Percentiles rank a stretch among this genome's conserved stretches.
Evolutionary conservation across 1,140 invertebrate genomes (phyloP).

Genomic region (Aphelinus atriplicis): DNA sequence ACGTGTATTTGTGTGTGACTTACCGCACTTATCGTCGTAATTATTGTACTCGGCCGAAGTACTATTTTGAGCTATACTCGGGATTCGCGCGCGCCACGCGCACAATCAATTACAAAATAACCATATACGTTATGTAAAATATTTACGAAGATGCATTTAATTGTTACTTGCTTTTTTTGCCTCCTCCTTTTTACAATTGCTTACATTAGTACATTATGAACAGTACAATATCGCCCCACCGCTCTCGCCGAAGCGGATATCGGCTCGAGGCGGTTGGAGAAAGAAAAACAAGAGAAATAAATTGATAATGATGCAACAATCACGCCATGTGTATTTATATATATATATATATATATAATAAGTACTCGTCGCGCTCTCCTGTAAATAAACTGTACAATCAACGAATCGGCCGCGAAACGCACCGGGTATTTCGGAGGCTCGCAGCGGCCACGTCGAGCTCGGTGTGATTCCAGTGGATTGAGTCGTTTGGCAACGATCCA

Average conservation of each 20-base stretch:
- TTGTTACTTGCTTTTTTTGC: constrained; percentile 4
- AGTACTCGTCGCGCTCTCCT: not conserved
- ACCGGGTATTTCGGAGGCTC: not conserved
- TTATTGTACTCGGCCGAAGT: constrained; percentile 38
- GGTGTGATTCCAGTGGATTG: too few species aligned
- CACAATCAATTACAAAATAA: constrained; percentile 33
- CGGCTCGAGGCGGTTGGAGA: not conserved
- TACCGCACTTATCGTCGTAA: constrained; percentile 17
- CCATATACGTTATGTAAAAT: constrained; percentile 32
- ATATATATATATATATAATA: too few species aligned
- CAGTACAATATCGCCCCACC: not conserved
- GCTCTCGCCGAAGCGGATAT: too few species aligned
- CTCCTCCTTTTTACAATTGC: constrained; percentile 22
- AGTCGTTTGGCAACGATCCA: too few species aligned
- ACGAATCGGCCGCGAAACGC: not conserved
- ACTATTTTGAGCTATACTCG: constrained; percentile 20
- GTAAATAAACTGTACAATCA: not conserved
- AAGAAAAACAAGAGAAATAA: not conserved
- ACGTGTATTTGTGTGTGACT: too few species aligned
- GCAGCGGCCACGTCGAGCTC: not conserved
- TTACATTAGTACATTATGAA: constrained; percentile 13
- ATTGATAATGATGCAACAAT: constrained; percentile 15
- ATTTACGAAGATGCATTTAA: constrained; percentile 33
- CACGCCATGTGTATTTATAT: constrained; percentile 7
- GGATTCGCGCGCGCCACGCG: constrained; percentile 7